Evolutionary conservation across 2,797 vertebrate genomes (phyloP).

Genomic region (Micrastur ruficollis): DNA sequence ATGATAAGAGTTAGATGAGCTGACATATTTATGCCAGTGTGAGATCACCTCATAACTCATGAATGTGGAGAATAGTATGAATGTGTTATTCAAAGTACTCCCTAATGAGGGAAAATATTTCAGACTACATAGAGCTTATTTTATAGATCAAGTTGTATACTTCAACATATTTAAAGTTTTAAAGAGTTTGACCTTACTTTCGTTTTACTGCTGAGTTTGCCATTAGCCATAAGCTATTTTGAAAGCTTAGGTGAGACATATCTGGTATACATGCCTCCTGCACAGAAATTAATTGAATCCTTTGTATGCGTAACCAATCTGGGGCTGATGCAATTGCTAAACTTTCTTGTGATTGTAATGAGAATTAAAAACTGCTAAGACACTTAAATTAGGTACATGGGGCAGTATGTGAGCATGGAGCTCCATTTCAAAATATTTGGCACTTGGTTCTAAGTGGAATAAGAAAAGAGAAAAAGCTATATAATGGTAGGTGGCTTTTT

Average conservation of each 20-base stretch:
- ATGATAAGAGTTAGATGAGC: slow-evolving; percentile 66
- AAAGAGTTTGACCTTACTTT: slow-evolving; percentile 62
- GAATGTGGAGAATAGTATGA: slow-evolving; percentile 50
- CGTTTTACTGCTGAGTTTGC: slow-evolving; percentile 54
- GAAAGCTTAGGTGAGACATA: slow-evolving; percentile 47
- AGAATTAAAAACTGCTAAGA: background rate
- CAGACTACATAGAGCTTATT: slow-evolving; percentile 29
- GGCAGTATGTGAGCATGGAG: background rate
- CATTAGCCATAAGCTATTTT: slow-evolving; percentile 54
- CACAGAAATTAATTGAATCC: slow-evolving; percentile 79
- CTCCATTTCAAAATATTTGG: background rate
- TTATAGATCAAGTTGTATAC: slow-evolving; percentile 59
- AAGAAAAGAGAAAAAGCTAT: background rate
- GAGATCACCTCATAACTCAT: slow-evolving; percentile 69
- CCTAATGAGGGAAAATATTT: slow-evolving; percentile 63
- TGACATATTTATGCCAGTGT: slow-evolving; percentile 66
- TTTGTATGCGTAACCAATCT: slow-evolving; percentile 64
- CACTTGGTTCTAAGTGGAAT: background rate
- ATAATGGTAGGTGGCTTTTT: background rate
- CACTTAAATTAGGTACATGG: slow-evolving; percentile 4
- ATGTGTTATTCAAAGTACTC: slow-evolving; percentile 59
- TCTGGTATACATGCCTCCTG: slow-evolving; percentile 39
- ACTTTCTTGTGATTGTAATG: slow-evolving; percentile 78
- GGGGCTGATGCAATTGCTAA: slow-evolving; percentile 60
- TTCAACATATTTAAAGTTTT: slow-evolving; percentile 54